Evolutionary conservation across 2,888 invertebrate genomes (phyloP), one percentile per base, ranked within the genome.

Genomic region (Andrena flavipes): DNA sequence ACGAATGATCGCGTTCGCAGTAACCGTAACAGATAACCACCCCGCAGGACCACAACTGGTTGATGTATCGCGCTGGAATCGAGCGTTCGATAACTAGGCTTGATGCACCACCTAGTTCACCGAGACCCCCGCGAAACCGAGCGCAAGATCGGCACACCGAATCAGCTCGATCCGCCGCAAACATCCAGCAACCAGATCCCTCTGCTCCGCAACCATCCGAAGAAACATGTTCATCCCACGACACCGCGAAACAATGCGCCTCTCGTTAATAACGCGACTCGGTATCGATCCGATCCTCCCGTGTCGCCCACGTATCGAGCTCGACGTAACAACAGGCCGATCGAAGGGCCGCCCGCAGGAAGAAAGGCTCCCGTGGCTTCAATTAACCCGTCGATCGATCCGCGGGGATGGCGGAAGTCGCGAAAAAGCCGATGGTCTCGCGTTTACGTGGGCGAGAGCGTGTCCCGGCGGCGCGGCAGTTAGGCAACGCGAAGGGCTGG

Each of bases 1-100:
- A 80, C 80, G 71, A 80, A 80, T 71, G 80, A 80, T 80, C 64
- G 49, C 71, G 64, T 64, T 56, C 63, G 64, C 35, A 26, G 80
- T 63, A 35, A 60, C 49, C 51, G 70, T 60, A 80, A 70, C 56
- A 29, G 49, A 60, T 48, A 73, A 76, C 76, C 62, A 60, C 49
- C 70, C 71, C 70, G 49, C 2, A 30, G 62, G 54, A 26, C 77
- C 54, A 23, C 62, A 48, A 78, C 69, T 56, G 54, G 29, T 59
- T 79, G 80, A 79, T 78, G 79, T 70, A 79, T 79, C 70, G 23
- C 54, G 48, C 35, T 48, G 49, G 26, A 64, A 79, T 59, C 79
- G 48, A 33, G 48, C 56, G 63, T 59, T 49, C 69, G 54, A 62
- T 79, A 54, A 20, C 33, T 68, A 35, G 33, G 10, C 62, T 68